Evolutionary conservation across 2,888 invertebrate genomes (phyloP), one percentile per base, ranked within the genome.

Genomic region (Platerodrilus igneus): DNA sequence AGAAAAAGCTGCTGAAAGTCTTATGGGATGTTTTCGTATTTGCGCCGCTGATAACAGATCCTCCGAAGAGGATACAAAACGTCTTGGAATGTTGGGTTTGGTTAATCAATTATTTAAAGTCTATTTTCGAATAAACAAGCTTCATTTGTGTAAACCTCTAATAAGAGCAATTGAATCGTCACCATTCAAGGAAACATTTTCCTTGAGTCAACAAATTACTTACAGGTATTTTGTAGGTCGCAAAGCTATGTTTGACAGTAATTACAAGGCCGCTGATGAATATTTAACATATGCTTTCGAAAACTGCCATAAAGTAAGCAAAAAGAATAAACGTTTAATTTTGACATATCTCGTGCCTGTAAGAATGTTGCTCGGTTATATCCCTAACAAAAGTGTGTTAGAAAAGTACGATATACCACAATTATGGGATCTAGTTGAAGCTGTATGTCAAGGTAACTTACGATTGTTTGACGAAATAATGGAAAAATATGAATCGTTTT

Each of bases 211-310:
- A 63, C 86, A 90, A 62, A 90, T 99, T 36, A 97, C 97, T 0
- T 99, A 95, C 68, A 88, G 88, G 61, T 96, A 96, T 68, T 97
- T 93, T 70, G 91, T 95, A 10, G 97, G 97, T 0, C 77, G 96
- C 17, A 96, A 97, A 66, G 91, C 94, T 2, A 96, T 99, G 92
- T 99, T 97, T 65, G 97, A 99, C 68, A 93, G 93, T 37, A 92
- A 97, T 63, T 94, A 94, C 62, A 84, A 85, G 65, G 78, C 81
- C 67, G 97, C 97, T 13, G 94, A 97, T 64, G 86, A 91, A 61
- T 89, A 86, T 60, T 69, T 99, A 13, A 83, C 89, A 0, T 99
- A 84, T 67, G 95, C 97, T 1, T 97, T 97, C 66, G 80, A 86
- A 62, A 83, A 88, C 58, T 96, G 97, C 58, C 91, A 92, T 53